Evolutionary conservation across 2,113 vertebrate species (phyloP), one percentile per base, ranked within the genome.

Genomic region (Pavo muticus): DNA sequence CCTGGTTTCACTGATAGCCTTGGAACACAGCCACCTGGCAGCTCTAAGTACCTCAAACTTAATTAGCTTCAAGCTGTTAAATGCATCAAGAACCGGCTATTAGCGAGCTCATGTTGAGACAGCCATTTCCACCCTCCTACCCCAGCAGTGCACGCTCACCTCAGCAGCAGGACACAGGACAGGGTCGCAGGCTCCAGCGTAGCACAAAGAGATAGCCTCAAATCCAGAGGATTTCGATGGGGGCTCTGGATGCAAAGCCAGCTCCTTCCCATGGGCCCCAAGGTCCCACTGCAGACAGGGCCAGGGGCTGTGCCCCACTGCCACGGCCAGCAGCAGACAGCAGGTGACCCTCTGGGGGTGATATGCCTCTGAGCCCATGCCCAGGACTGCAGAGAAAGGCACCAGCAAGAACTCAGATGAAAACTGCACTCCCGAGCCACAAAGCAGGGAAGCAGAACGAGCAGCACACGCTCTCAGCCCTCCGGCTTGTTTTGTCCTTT

Each of bases 111-210:
- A 16, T 27, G 4, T n/a, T 10, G 40, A 21, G 19, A 27, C 13
- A 17, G 57, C 8, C 9, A 54, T 44, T 39, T 24, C 15, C 30
- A 44, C 15, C 35, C 45, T 27, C 2, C 1, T 18, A 14, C 79
- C 57, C 2, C 35, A 23, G 57, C 35, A 42, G 37, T 3, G 14
- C 18, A 2, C 0, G 0, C 60, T 57, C 44, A 30, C 52, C 52
- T 44, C 32, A 17, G 18, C 18, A 2, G 50, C 47, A 37, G 59
- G 48, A 39, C 32, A 56, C 63, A 29, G 40, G 75, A 35, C 4
- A 9, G 29, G 16, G 29, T 21, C 42, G 3, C 61, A 11, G 16
- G 29, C 42, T 42, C n/a, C 3, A 0, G 23, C 8, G 3, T 4
- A 18, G 70, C 48, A 50, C 10, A 3, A 29, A 40, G n/a, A 1